Base-by-base conservation (phyloP, 1,140 invertebrate genomes). In the Battus philenor region DNA sequence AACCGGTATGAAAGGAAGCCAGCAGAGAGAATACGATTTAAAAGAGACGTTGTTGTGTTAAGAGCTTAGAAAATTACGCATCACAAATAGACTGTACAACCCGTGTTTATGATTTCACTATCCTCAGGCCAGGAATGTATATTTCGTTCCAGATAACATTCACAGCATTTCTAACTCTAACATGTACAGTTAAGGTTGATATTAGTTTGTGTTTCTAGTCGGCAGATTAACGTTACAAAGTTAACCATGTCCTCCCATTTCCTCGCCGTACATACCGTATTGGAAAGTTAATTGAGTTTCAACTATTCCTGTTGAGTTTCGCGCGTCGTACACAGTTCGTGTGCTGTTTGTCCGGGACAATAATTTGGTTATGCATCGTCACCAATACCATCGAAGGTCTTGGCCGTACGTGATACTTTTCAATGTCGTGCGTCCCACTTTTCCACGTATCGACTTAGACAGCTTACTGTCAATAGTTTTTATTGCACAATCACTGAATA, bases 1-100 rank as follows among this genome's bases (percentile, higher is more conserved):
- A 50, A 58, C 55, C 50, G 50, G 55, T 58, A 30, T 47, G 50
- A 54, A 53, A 58, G 55, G 47, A 47, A 45, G 32, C 36, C 44
- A 27, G 22, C 34, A 33, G 20, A 24, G 34, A 31, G 39, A 27
- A 29, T 39, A 41, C 34, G 50, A 46, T 46, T 47, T 44, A 34
- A 45, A 50, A 50, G 33, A 27, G 18, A 41, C 33, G 32, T 33
- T 33, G 47, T 44, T 30, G 41, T 38, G 32, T 50, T 50, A 32
- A 16, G 34, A 50, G 43, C 43, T 27, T 51, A 45, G 43, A 44
- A 51, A 51, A 46, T 51, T 51, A 46, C 43, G 44, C 44, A 45
- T 31, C 49, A 33, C 20, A 34, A 51, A 45, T 46, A 46, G 44
- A 18, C 44, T n/a, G 31, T 31, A 46, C 30, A 41, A 13, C 34